phyloP scores from a whole-genome alignment of 2,797 vertebrate species.

The Syncerus caffer region DNA sequence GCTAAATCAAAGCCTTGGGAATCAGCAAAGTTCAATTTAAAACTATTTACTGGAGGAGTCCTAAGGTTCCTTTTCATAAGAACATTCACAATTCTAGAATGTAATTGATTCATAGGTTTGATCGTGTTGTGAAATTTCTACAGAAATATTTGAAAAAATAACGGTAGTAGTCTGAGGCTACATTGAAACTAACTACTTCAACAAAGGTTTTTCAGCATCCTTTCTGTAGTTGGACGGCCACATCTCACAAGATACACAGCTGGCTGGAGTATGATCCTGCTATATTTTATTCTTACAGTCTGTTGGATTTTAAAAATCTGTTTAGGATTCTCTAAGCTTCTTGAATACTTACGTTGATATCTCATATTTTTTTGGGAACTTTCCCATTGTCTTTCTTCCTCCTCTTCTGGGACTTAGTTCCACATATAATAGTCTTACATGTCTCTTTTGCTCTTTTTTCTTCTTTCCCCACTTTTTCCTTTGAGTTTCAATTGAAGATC shows the following conservation, averaged over 20 bases:
- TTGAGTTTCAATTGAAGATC: background rate
- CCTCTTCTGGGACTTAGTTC: background rate
- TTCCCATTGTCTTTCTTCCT: background rate
- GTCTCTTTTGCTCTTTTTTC: background rate
- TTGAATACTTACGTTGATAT: background rate
- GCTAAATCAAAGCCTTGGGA: slow-evolving; percentile 55
- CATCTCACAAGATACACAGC: background rate
- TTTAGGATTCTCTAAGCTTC: background rate
- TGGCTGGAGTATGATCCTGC: background rate
- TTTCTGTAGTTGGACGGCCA: background rate
- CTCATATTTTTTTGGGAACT: background rate
- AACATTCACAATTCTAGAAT: slow-evolving; percentile 41
- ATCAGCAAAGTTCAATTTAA: slow-evolving; percentile 39
- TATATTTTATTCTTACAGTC: background rate
- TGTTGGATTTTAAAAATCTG: background rate
- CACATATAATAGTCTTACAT: background rate
- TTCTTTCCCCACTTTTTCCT: background rate
- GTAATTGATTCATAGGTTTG: slow-evolving; percentile 61
- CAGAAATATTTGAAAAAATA: slow-evolving; percentile 78
- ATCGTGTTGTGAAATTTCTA: slow-evolving; percentile 55
- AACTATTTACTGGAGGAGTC: slow-evolving; percentile 29
- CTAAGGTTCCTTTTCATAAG: slow-evolving; percentile 46
- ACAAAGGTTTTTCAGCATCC: slow-evolving; percentile 15
- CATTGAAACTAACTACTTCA: slow-evolving; percentile 50
- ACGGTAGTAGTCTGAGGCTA: slow-evolving; percentile 60